Base-by-base conservation (phyloP, 2,888 invertebrate genomes). In the Gerosis bhagava region DNA sequence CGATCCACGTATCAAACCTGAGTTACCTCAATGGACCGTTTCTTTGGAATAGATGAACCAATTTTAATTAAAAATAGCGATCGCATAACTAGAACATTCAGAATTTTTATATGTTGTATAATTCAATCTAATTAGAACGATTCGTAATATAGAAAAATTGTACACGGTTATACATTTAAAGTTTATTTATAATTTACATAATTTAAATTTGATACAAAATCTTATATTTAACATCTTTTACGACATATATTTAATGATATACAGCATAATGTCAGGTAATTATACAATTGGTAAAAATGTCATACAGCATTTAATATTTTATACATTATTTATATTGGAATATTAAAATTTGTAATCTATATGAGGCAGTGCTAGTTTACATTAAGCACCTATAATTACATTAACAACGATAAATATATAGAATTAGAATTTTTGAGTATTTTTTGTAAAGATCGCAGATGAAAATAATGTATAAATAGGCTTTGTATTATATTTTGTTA, bases 341-440 rank as follows among this genome's bases (percentile, higher is more conserved):
- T 32, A 11, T 17, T 26, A 37, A 45, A 37, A 31, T 45, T 37
- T 45, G 39, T 39, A 46, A 26, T n/a, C 25, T 46, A 39, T 26
- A 25, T 15, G 24, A 46, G 46, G 46, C 46, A 46, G 46, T 46
- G 39, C 39, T 26, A 46, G 25, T 35, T 39, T 35, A 5, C 24
- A 17, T 35, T 39, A 46, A 46, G 39, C 46, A 46, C 46, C 46
- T 46, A 36, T 34, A 19, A 21, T 39, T 39, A 32, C 17, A 37
- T 2, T 37, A 39, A 34, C 32, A 39, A 46, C 39, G 36, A 46
- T 7, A 8, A 17, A 11, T 16, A 15, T n/a, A n/a, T n/a, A 44
- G 13, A 29, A 21, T 29, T 7, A 22, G 7, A 24, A 8, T 11
- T 17, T 3, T 16, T n/a, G n/a, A n/a, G n/a, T 10, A 16, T 19